A percentile compares a stretch with the other conserved stretches of the same genome.
Evolutionary conservation across 2,113 vertebrate species (phyloP).

Genomic region (Actinemys pallida): DNA sequence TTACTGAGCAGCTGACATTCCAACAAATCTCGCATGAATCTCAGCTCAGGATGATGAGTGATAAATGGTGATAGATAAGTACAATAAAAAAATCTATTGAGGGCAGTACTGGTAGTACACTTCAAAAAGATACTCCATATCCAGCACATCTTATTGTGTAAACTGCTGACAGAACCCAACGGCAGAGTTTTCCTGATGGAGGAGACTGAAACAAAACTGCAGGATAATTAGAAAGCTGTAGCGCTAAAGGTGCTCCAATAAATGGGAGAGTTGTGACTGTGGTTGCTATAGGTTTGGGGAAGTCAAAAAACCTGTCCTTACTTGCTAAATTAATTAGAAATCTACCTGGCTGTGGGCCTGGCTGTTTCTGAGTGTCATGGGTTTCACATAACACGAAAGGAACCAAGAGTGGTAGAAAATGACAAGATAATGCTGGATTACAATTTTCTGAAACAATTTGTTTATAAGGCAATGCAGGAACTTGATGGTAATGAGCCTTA

Average conservation of each 20-base stretch:
- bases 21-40: neutral
- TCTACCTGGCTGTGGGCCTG: neutral
- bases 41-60: neutral
- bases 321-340: neutral
- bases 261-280: conserved; percentile 11
- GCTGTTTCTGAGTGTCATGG: conserved; percentile 28
- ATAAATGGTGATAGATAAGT: neutral
- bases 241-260: conserved; percentile 34
- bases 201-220: neutral
- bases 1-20: neutral
- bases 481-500: neutral
- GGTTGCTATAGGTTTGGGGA: neutral
- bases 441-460: neutral
- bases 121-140: neutral
- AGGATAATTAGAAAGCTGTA: neutral
- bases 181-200: neutral
- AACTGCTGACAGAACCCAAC: neutral
- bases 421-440: neutral
- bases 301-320: neutral
- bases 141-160: neutral
- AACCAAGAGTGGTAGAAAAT: neutral
- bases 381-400: neutral
- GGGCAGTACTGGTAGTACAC: neutral
- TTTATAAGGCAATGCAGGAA: neutral
- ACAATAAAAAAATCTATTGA: neutral